phyloP scores from a whole-genome alignment of 2,888 invertebrate genomes.

The Volucella zonaria region DNA sequence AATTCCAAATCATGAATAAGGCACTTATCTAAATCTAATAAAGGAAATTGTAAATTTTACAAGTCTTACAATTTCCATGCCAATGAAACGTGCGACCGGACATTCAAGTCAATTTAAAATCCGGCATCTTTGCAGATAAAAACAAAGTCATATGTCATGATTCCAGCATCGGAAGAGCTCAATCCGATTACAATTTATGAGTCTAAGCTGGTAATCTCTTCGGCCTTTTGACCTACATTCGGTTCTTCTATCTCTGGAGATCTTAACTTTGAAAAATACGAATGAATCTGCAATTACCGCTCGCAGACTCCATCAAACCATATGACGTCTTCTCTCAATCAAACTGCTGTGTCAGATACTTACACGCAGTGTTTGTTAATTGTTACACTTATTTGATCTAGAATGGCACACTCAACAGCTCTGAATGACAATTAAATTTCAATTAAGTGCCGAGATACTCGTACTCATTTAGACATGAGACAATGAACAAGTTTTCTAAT shows the following conservation, averaged over 20 bases:
- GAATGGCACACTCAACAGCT: slow-evolving; percentile 30
- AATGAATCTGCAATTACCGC: no score
- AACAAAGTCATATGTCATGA: no score
- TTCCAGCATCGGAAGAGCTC: no score
- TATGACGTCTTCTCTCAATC: not conserved
- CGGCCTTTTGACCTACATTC: slow-evolving; percentile 41
- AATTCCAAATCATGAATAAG: no score
- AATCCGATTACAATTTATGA: slow-evolving; percentile 7
- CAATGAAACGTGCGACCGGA: slow-evolving; percentile 1
- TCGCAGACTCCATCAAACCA: not conserved
- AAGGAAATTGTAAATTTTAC: slow-evolving; percentile 6
- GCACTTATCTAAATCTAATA: no score
- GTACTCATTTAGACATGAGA: not conserved
- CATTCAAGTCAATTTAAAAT: slow-evolving; percentile 16
- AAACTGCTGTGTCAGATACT: slow-evolving; percentile 24
- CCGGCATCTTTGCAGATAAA: not conserved
- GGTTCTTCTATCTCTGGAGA: not conserved
- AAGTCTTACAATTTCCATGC: not conserved
- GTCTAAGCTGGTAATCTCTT: slow-evolving; percentile 19
- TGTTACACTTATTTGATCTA: slow-evolving; percentile 25
- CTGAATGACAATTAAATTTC: slow-evolving; percentile 39
- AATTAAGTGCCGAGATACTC: slow-evolving; percentile 32
- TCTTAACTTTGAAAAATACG: no score
- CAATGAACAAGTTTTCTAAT: slow-evolving; percentile 35
- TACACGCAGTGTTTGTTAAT: slow-evolving; percentile 23